Percentiles rank a stretch among this genome's conserved stretches.
These are phyloP conservation scores for Meteorus sp. DNA, from an alignment of 1,140 invertebrate species.

Conservation along the genomic window DNA sequence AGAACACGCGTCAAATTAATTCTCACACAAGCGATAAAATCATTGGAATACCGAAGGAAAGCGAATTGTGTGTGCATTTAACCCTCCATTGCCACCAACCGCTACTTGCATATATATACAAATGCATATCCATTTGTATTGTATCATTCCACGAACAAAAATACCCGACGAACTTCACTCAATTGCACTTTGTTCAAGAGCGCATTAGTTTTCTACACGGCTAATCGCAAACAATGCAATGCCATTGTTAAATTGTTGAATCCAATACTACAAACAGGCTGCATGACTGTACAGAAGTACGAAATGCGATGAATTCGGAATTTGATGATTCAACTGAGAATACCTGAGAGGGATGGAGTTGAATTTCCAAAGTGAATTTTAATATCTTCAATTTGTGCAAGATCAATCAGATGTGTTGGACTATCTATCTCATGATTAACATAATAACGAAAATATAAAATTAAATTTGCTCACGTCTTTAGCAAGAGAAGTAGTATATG, in stretches of 20 bases:
- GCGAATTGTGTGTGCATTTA: not conserved
- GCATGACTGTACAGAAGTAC: not conserved
- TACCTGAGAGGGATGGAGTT: too few relatives aligned
- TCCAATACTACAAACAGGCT: not conserved
- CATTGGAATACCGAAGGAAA: conserved; percentile 16
- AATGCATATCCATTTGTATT: not conserved
- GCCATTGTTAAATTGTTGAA: not conserved
- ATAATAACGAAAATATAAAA: too few relatives aligned
- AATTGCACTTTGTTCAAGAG: not conserved
- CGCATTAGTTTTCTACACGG: conserved; percentile 39
- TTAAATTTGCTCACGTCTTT: too few relatives aligned
- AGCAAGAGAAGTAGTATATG: too few relatives aligned
- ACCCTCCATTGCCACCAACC: too few relatives aligned
- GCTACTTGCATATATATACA: too few relatives aligned
- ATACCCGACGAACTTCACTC: not conserved
- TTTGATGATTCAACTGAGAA: too few relatives aligned
- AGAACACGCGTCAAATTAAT: conserved; percentile 27
- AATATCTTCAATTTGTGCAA: too few relatives aligned
- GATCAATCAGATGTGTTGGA: too few relatives aligned
- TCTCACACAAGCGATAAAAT: conserved; percentile 19
- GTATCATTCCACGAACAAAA: not conserved
- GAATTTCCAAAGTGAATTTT: too few relatives aligned
- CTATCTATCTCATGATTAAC: too few relatives aligned
- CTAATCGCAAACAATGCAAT: conserved; percentile 39
- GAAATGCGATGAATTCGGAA: not conserved